Percentiles rank a stretch among this genome's conserved stretches.
Conservation (phyloP, 1,140 invertebrate genomes). For the Battus philenor region DNA sequence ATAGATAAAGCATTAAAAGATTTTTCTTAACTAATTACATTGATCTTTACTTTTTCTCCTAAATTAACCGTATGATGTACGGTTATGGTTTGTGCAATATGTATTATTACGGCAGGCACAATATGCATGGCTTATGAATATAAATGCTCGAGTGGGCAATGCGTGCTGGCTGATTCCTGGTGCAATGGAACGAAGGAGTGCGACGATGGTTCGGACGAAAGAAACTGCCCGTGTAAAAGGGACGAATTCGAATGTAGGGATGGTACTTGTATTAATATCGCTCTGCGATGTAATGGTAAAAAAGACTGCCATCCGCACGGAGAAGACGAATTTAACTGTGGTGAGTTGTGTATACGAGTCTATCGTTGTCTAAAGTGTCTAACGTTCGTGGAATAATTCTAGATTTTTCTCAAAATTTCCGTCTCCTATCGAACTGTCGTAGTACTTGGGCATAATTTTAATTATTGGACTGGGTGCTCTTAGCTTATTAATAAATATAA, state of each 20-base stretch:
- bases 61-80: no score
- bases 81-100: conserved; percentile 48
- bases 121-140: conserved; percentile 70
- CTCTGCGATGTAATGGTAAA: conserved; percentile 69
- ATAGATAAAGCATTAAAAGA: no score
- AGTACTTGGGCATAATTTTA: conserved; percentile 2
- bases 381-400: conserved; percentile 3
- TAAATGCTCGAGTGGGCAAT: conserved; percentile 78
- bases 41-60: no score
- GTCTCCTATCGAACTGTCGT: conserved; percentile 6
- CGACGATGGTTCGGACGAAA: conserved; percentile 85
- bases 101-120: conserved; percentile 60
- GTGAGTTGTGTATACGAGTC: conserved; percentile 67
- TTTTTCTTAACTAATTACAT: no score
- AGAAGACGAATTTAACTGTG: conserved; percentile 82
- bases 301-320: conserved; percentile 79
- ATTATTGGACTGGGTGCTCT: neutral
- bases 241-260: conserved; percentile 77
- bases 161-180: conserved; percentile 80
- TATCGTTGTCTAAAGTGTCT: no score
- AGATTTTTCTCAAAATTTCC: conserved; percentile 13
- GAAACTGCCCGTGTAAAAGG: conserved; percentile 75
- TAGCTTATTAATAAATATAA: neutral
- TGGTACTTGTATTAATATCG: conserved; percentile 75
- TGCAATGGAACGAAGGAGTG: conserved; percentile 88